Percentiles rank a stretch among this genome's conserved stretches.
Conservation (phyloP, 2,113 vertebrate genomes). For the Pseudonaja textilis region DNA sequence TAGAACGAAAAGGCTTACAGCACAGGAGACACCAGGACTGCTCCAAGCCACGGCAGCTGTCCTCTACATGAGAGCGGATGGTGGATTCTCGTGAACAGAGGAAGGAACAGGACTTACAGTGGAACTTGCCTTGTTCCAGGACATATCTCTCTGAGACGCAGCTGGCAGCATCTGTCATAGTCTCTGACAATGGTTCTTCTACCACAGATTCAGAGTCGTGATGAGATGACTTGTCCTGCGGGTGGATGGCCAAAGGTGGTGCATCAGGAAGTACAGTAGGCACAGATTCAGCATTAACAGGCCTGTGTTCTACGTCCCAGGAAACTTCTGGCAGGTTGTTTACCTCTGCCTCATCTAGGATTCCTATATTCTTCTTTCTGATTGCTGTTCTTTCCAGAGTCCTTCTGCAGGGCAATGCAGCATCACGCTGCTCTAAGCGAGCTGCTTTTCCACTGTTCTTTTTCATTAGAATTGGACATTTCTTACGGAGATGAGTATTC, state of each 20-base stretch:
- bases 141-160: constrained; percentile 58
- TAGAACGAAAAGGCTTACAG: constrained; percentile 49
- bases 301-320: constrained; percentile 22
- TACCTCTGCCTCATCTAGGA: not conserved
- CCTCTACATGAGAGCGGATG: constrained; percentile 77
- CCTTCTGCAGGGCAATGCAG: not conserved
- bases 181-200: not conserved
- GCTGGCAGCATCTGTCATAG: not conserved
- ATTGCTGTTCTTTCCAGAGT: not conserved
- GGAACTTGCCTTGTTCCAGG: constrained; percentile 76
- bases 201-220: not conserved
- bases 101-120: constrained; percentile 80
- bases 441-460: constrained; percentile 54
- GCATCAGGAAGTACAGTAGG: constrained; percentile 3
- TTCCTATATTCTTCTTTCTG: not conserved
- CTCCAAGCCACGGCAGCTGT: constrained; percentile 64
- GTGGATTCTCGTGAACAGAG: constrained; percentile 77
- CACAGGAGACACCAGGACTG: constrained; percentile 62
- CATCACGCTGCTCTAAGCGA: constrained; percentile 15
- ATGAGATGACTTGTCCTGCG: not conserved
- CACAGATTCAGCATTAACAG: not conserved
- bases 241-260: not conserved
- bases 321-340: not conserved
- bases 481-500: constrained; percentile 82
- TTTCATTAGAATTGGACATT: constrained; percentile 74